These are phyloP conservation scores for Scatophagus argus DNA, from an alignment of 2,113 vertebrate genomes.

Conservation along the genomic window DNA sequence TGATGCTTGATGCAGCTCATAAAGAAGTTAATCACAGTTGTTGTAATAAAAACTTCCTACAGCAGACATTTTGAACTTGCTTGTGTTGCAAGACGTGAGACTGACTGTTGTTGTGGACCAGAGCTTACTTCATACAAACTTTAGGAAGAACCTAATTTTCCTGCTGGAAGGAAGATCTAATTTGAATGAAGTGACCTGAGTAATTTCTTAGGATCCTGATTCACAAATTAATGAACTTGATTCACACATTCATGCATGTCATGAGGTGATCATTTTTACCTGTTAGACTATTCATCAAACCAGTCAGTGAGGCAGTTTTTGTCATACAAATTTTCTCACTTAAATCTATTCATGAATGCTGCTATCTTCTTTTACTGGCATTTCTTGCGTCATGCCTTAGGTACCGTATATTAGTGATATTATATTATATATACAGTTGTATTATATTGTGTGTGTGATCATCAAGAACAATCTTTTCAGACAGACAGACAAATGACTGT, in stretches of 20 bases:
- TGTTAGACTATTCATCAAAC: neutral
- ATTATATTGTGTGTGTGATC: neutral
- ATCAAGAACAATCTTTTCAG: neutral
- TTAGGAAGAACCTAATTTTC: neutral
- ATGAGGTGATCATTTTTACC: neutral
- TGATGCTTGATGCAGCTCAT: neutral
- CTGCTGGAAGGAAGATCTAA: neutral
- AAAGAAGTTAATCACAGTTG: neutral
- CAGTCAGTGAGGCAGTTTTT: neutral
- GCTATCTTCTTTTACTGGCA: neutral
- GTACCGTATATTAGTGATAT: neutral
- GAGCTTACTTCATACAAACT: neutral
- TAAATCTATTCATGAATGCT: neutral
- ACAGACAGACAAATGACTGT: neutral
- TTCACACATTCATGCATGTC: neutral
- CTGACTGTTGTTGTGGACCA: neutral
- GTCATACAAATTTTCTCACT: neutral
- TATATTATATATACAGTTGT: too few relatives aligned
- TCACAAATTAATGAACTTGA: neutral
- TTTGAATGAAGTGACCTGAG: neutral
- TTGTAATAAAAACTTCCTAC: neutral
- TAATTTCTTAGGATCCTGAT: neutral
- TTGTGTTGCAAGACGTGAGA: too few relatives aligned
- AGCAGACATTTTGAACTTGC: neutral
- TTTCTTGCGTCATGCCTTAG: neutral